Percentiles rank a stretch among this genome's conserved stretches.
Conservation (phyloP, 2,797 vertebrate species). For the Mastacembelus armatus region DNA sequence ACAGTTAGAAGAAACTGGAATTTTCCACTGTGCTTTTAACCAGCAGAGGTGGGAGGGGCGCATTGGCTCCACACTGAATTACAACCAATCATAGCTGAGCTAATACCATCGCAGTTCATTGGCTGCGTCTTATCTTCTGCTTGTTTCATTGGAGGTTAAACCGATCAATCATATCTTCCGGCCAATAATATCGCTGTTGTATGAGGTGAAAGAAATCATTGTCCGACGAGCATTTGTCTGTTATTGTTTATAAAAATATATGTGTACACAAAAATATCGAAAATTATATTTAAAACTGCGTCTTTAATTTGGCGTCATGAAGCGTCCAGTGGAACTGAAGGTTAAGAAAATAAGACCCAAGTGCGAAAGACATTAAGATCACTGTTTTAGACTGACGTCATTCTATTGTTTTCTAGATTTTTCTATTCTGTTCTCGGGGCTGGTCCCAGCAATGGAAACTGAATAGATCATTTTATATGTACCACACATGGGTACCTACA, state of each 20-base stretch:
- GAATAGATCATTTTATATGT: no score
- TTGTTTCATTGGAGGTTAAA: constrained; percentile 3
- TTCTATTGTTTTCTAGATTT: not conserved
- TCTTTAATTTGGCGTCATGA: no score
- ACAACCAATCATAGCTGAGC: constrained; percentile 48
- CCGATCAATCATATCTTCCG: constrained; percentile 11
- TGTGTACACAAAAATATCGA: no score
- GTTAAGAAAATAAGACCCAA: not conserved
- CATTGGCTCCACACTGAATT: not conserved
- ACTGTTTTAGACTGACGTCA: constrained; percentile 4
- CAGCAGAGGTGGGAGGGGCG: not conserved
- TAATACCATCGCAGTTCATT: constrained; percentile 14
- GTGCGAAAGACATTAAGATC: no score
- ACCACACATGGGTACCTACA: not conserved
- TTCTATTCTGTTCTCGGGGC: not conserved
- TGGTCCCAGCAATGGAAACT: not conserved
- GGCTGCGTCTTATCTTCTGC: not conserved
- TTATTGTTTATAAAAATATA: no score
- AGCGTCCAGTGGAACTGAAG: not conserved
- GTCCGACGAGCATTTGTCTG: not conserved
- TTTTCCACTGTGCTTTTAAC: constrained; percentile 77
- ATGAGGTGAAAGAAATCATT: not conserved
- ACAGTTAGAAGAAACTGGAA: constrained; percentile 63
- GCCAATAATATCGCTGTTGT: constrained; percentile 6
- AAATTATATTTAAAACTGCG: no score